Base-by-base conservation (phyloP, 2,888 invertebrate genomes). In the Microdon myrmicae region DNA sequence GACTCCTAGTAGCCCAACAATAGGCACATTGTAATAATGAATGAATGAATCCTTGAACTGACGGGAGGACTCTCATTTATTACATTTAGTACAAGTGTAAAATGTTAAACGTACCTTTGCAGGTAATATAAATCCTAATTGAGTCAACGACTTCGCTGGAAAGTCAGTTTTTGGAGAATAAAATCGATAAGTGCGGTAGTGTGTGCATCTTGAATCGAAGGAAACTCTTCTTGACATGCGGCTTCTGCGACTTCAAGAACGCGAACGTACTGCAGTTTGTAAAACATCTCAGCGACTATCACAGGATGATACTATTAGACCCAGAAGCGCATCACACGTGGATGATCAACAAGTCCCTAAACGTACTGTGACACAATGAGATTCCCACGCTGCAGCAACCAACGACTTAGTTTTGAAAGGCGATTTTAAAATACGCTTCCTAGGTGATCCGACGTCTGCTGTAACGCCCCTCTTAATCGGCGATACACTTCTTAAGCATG, bases 181-280 rank as follows among this genome's bases (percentile, higher is more conserved):
- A 72, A 67, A 69, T 71, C 9, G 72, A 72, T 38, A 68, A 69
- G 9, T 72, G 72, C 49, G 72, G 71, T 25, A 68, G 72, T 48
- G 72, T 75, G 17, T 71, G 71, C 37, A 71, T 72, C 7, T 69
- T 72, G 17, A 69, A 72, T 48, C 70, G 71, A 16, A 70, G 72
- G 17, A 70, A 73, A 23, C 69, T 74, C 4, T 69, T 75, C 23
- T 74, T 72, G 48, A 72, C 70, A 29, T 75, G 75, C 53, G 69
- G 69, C 28, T 71, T 69, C 54, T 73, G 73, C 41, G 69, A 74
- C 23, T 64, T 72, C 51, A 71, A 72, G 49, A 74, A 72, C 29
- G 69, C 64, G 17, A 73, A 74, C 44, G 67, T 71, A 23, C 26
- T 48, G 4, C 58, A 58, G 7, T 71, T 75, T 39, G 55, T 69